Evolutionary conservation across 2,797 vertebrate species (phyloP).

Genomic region (Myotis planiceps): DNA sequence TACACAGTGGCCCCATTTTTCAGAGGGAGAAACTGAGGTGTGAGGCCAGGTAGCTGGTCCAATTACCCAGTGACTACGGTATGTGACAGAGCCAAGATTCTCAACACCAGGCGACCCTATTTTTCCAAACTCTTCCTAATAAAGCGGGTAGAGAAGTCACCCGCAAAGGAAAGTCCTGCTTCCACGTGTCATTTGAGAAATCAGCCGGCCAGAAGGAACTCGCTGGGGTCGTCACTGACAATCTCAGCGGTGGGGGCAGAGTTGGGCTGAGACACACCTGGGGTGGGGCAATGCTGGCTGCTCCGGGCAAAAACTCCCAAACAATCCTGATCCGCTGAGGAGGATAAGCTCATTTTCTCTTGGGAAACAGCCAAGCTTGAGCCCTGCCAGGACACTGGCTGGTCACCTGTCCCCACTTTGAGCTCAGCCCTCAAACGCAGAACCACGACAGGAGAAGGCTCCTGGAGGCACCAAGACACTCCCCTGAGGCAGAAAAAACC

Average conservation of each 20-base stretch:
- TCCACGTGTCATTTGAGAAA: not conserved
- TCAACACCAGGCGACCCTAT: not conserved
- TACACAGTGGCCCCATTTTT: not conserved
- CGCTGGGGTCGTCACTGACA: fast-evolving
- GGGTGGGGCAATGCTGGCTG: not conserved
- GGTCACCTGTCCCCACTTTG: not conserved
- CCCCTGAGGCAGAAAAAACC: not conserved
- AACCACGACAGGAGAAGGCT: not conserved
- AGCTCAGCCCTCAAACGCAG: not conserved
- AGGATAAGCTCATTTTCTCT: not conserved
- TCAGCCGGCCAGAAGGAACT: fast-evolving
- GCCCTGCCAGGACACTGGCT: not conserved
- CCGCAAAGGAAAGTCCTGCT: not conserved
- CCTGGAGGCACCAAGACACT: not conserved
- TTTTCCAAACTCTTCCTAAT: not conserved
- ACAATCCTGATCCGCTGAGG: not conserved
- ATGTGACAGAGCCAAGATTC: not conserved
- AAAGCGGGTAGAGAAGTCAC: not conserved
- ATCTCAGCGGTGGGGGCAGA: not conserved
- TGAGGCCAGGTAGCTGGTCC: not conserved
- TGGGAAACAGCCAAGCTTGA: not conserved
- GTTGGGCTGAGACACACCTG: not conserved
- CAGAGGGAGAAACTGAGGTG: not conserved
- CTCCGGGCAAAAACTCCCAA: not conserved
- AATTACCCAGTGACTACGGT: not conserved